Evolutionary conservation across 2,888 invertebrate genomes (phyloP).

Genomic region (Polietes domitor): DNA sequence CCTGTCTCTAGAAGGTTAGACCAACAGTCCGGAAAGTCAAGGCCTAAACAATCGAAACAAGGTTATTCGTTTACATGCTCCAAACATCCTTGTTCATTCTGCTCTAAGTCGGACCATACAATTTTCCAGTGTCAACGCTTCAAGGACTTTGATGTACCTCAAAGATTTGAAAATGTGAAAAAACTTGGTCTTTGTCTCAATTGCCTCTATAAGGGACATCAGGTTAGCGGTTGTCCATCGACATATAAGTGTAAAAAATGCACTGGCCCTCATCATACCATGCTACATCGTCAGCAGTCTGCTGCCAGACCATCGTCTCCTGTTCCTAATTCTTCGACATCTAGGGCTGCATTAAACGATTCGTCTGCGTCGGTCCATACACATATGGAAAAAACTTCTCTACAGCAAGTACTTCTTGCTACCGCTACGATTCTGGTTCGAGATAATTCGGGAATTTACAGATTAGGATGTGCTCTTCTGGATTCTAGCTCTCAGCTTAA

Average conservation of each 20-base stretch:
- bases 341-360: not conserved
- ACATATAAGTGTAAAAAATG: slow-evolving; percentile 9
- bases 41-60: not conserved
- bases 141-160: slow-evolving; percentile 21
- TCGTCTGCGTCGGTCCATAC: slow-evolving; percentile 26
- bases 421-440: slow-evolving; percentile 62
- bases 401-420: slow-evolving; percentile 53
- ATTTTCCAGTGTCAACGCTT: slow-evolving; percentile 13
- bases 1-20: not conserved
- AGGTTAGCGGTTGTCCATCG: slow-evolving; percentile 18
- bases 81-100: slow-evolving; percentile 12
- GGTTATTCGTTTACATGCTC: slow-evolving; percentile 11
- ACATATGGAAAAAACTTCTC: slow-evolving; percentile 40
- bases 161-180: slow-evolving; percentile 29
- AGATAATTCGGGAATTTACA: slow-evolving; percentile 40
- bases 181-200: slow-evolving; percentile 40
- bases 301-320: not conserved
- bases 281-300: slow-evolving; percentile 46
- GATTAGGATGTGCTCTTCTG: slow-evolving; percentile 1
- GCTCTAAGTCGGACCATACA: slow-evolving; percentile 18
- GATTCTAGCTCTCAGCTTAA: slow-evolving; percentile 63
- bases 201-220: slow-evolving; percentile 25
- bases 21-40: slow-evolving; percentile 1
- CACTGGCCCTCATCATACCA: slow-evolving; percentile 29
- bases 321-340: not conserved